Percentiles rank a stretch among this genome's conserved stretches.
phyloP scores from a whole-genome alignment of 1,140 invertebrate genomes.

The Bombus pascuorum region DNA sequence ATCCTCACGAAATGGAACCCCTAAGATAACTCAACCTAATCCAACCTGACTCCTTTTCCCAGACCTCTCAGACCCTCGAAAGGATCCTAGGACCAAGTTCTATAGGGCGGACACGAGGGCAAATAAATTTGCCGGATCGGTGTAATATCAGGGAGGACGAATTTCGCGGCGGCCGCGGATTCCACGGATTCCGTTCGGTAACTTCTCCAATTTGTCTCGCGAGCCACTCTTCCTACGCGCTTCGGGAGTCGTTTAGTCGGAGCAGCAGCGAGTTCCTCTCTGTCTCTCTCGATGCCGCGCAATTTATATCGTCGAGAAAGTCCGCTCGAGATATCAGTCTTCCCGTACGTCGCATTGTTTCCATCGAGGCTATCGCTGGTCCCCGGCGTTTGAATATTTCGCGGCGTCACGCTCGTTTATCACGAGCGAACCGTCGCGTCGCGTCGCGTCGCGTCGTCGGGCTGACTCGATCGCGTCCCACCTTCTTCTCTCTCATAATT shows the following conservation, averaged over 20 bases:
- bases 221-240: constrained; percentile 59
- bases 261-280: neutral
- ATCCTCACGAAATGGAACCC: neutral
- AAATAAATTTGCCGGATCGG: constrained; percentile 8
- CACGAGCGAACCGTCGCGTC: neutral
- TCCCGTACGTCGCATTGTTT: constrained; percentile 15
- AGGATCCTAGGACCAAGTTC: neutral
- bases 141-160: constrained; percentile 9
- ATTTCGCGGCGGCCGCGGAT: constrained; percentile 46
- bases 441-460: neutral
- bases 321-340: neutral
- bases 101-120: neutral
- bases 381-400: constrained; percentile 25
- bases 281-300: neutral
- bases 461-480: neutral
- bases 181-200: constrained; percentile 55
- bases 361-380: constrained; percentile 5
- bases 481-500: constrained; percentile 44
- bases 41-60: neutral
- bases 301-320: constrained; percentile 24
- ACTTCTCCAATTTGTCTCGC: constrained; percentile 63
- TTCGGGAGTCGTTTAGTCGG: constrained; percentile 35
- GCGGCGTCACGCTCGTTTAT: constrained; percentile 36
- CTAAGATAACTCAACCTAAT: neutral
- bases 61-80: neutral